Percentiles rank a stretch among this genome's conserved stretches.
These are phyloP conservation scores for Stomatorhinus ivindoensis DNA, from an alignment of 2,113 vertebrate species.

Conservation along the genomic window DNA sequence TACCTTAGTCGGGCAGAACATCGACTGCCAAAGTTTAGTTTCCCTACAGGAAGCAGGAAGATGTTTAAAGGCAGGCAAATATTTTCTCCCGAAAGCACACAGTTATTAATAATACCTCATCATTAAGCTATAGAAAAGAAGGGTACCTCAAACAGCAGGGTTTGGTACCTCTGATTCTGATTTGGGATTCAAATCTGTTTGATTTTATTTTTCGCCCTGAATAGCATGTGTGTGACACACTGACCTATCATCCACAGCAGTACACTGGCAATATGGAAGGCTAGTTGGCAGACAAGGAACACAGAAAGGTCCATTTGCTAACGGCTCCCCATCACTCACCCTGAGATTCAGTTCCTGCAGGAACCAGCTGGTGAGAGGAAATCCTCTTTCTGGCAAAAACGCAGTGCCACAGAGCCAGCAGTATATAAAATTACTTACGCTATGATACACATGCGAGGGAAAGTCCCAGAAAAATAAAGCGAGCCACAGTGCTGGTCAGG, in stretches of 20 bases:
- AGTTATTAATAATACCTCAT: background rate
- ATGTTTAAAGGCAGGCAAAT: background rate
- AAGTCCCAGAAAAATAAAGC: background rate
- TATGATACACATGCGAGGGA: slow-evolving; percentile 41
- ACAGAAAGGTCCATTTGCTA: slow-evolving; percentile 25
- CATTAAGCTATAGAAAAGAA: background rate
- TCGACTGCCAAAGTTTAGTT: background rate
- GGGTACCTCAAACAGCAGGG: background rate
- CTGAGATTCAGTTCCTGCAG: slow-evolving; percentile 55
- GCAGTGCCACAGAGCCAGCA: slow-evolving; percentile 30
- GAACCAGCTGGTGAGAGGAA: slow-evolving; percentile 57
- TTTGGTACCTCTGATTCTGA: background rate
- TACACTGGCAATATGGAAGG: background rate
- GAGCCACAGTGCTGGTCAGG: background rate
- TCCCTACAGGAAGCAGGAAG: background rate
- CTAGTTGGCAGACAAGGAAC: slow-evolving; percentile 10
- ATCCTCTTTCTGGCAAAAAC: slow-evolving; percentile 53
- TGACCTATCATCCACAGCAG: background rate
- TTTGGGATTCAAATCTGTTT: background rate
- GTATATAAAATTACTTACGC: slow-evolving; percentile 43
- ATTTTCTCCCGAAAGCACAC: background rate
- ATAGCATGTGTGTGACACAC: background rate
- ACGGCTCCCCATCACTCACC: slow-evolving; percentile 44
- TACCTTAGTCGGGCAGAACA: background rate
- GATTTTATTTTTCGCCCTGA: background rate